Percentiles rank a stretch among this genome's conserved stretches.
These are phyloP conservation scores for Byasa hedistus DNA, from an alignment of 2,888 invertebrate genomes.

Conservation along the genomic window DNA sequence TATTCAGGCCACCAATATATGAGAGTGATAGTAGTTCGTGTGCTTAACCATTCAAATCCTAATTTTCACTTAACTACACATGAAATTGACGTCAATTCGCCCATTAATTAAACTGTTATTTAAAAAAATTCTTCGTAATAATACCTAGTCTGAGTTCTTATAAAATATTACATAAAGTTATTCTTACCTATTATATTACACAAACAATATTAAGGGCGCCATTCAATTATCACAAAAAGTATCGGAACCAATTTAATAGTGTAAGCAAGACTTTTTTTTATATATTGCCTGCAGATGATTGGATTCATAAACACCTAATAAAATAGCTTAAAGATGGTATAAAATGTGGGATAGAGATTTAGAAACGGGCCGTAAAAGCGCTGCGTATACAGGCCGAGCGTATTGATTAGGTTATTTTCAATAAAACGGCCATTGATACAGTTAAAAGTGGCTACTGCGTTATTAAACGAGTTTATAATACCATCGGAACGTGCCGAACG, in stretches of 20 bases:
- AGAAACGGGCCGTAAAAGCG: conserved; percentile 26
- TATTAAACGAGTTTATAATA: conserved; percentile 47
- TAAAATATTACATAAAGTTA: background rate
- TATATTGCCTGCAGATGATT: conserved; percentile 14
- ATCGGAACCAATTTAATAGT: conserved; percentile 6
- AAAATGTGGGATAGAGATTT: conserved; percentile 23
- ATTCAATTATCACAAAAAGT: background rate
- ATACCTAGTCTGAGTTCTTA: background rate
- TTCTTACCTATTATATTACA: background rate
- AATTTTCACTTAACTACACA: no score
- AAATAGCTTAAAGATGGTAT: conserved; percentile 17
- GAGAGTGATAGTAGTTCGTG: no score
- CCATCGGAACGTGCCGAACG: conserved; percentile 37
- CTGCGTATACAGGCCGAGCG: conserved; percentile 19
- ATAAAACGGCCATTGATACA: conserved; percentile 47
- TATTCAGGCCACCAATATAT: no score
- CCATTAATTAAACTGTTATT: no score
- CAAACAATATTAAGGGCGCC: background rate
- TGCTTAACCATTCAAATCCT: no score
- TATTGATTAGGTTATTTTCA: conserved; percentile 45
- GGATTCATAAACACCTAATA: conserved; percentile 27
- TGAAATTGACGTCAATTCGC: no score
- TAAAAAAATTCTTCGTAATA: background rate
- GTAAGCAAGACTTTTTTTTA: conserved; percentile 6
- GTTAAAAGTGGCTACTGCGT: conserved; percentile 41